Percentiles rank a stretch among this genome's conserved stretches.
phyloP scores from a whole-genome alignment of 2,888 invertebrate species.

The Sarcophaga carnaria region DNA sequence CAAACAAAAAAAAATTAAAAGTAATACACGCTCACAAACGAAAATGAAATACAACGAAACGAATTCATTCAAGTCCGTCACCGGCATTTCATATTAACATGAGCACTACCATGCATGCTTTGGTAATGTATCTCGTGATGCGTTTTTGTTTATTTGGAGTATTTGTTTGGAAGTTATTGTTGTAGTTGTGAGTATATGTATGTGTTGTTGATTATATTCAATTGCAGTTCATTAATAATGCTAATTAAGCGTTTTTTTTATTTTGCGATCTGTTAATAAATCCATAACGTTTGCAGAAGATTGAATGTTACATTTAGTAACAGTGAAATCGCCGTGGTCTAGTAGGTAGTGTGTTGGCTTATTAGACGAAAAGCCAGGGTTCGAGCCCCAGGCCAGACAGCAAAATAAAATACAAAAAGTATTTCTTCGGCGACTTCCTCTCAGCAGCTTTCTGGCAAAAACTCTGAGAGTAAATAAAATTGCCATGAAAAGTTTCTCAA shows the following conservation, averaged over 20 bases:
- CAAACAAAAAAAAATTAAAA: not conserved
- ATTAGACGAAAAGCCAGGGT: too few species aligned
- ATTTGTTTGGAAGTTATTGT: constrained; percentile 13
- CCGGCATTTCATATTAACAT: constrained; percentile 42
- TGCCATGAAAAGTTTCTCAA: too few species aligned
- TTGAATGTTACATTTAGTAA: too few species aligned
- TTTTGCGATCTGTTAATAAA: too few species aligned
- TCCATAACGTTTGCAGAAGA: too few species aligned
- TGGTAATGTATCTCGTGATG: constrained; percentile 28
- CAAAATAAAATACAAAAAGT: too few species aligned
- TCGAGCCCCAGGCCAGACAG: too few species aligned
- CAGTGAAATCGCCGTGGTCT: too few species aligned
- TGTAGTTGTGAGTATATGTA: not conserved
- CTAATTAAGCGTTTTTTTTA: not conserved
- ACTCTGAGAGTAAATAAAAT: too few species aligned
- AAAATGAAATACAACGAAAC: constrained; percentile 49
- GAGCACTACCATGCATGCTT: not conserved
- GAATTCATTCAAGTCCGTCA: constrained; percentile 58
- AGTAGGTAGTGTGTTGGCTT: too few species aligned
- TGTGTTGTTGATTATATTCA: constrained; percentile 3
- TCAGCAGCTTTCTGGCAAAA: too few species aligned
- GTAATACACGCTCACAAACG: constrained; percentile 16
- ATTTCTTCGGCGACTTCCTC: too few species aligned
- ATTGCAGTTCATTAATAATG: constrained; percentile 20
- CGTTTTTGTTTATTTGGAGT: constrained; percentile 32